Conservation (phyloP, 2,888 invertebrate species). For the Chrysopilus asiliformis region DNA sequence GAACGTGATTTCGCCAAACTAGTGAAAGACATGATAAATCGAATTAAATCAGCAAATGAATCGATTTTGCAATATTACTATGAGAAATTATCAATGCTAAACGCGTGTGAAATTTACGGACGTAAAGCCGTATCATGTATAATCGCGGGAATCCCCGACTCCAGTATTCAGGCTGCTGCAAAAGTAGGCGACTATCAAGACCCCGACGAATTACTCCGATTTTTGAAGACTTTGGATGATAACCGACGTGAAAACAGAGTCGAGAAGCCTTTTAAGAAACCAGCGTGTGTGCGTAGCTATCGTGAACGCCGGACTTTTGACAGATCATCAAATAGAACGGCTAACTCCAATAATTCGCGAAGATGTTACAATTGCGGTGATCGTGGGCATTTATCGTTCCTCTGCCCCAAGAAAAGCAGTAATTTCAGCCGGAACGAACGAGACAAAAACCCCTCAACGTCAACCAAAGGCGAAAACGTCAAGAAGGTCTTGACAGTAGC, state of each 20-base stretch:
- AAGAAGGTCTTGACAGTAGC: too few relatives aligned
- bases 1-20: conserved; percentile 6
- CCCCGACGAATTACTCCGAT: conserved; percentile 8
- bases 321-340: background rate
- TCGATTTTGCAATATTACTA: conserved; percentile 8
- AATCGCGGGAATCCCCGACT: conserved; percentile 8
- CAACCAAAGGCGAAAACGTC: background rate
- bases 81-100: conserved; percentile 10
- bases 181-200: conserved; percentile 7
- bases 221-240: conserved; percentile 7
- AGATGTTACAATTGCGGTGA: background rate
- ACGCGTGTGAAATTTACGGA: conserved; percentile 3
- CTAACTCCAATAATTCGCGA: background rate
- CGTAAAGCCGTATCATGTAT: conserved; percentile 9
- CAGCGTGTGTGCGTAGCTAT: too few relatives aligned
- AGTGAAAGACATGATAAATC: conserved; percentile 6
- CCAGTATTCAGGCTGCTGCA: conserved; percentile 7
- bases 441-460: background rate
- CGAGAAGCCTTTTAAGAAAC: too few relatives aligned
- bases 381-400: background rate
- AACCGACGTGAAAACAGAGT: background rate
- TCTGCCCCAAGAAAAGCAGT: background rate
- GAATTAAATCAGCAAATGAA: conserved; percentile 6
- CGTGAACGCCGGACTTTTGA: too few relatives aligned
- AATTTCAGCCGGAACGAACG: background rate